Percentiles rank a stretch among this genome's conserved stretches.
These are phyloP conservation scores for Ceryle rudis DNA, from an alignment of 2,797 vertebrate genomes.

Conservation along the genomic window DNA sequence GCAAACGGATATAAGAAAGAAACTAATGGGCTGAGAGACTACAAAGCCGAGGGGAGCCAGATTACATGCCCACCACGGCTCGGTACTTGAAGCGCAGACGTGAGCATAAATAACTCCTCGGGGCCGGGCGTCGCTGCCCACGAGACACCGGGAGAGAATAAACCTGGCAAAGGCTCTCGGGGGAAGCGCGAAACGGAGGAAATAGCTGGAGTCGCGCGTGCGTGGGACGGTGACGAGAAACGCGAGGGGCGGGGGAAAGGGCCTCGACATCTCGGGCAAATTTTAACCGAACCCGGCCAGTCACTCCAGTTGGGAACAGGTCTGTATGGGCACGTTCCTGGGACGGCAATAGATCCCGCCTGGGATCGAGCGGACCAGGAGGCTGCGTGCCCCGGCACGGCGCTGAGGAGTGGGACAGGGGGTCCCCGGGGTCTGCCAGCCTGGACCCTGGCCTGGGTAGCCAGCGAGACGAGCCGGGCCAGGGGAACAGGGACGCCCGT, in stretches of 20 bases:
- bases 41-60: not conserved
- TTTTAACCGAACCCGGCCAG: not conserved
- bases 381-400: not conserved
- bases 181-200: not conserved
- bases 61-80: conserved; percentile 7
- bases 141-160: not conserved
- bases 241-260: fast-evolving
- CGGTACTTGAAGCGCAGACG: not conserved
- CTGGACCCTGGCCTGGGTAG: not conserved
- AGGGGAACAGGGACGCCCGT: fast-evolving
- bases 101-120: not conserved
- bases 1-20: conserved; percentile 63
- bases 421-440: not conserved
- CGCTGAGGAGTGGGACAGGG: not conserved
- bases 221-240: fast-evolving
- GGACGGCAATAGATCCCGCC: not conserved
- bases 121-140: not conserved
- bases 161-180: not conserved
- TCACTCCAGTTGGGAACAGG: not conserved
- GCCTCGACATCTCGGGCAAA: not conserved
- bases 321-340: fast-evolving
- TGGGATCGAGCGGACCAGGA: not conserved
- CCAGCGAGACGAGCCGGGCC: not conserved
- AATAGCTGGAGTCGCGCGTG: not conserved
- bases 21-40: conserved; percentile 49